Conservation (phyloP, 2,113 vertebrate species). For the Saguinus midas region DNA sequence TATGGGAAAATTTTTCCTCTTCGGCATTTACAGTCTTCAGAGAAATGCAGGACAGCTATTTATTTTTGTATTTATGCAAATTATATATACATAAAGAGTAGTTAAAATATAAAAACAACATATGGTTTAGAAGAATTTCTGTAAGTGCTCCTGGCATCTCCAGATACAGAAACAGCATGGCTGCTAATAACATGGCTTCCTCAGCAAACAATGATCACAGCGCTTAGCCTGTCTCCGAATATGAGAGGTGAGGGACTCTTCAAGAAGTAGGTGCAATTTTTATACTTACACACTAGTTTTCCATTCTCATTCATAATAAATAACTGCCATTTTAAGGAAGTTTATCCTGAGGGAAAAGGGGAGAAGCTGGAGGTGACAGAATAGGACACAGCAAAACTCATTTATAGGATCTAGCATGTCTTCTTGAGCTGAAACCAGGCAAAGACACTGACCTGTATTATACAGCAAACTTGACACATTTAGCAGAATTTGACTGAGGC, state of each 20-base stretch:
- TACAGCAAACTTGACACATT: background rate
- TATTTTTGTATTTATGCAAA: constrained; percentile 77
- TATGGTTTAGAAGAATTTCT: constrained; percentile 66
- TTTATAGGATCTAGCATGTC: background rate
- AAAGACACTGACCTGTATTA: background rate
- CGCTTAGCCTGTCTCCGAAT: background rate
- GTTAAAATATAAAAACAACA: constrained; percentile 70
- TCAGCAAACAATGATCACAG: background rate
- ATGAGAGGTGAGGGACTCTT: background rate
- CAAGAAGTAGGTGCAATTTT: background rate
- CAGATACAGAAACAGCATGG: background rate
- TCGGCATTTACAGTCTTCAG: constrained; percentile 20
- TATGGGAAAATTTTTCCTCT: constrained; percentile 6
- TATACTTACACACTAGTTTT: background rate
- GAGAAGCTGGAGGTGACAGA: background rate
- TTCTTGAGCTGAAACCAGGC: background rate
- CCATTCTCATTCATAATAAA: background rate
- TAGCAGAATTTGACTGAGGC: background rate
- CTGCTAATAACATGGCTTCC: constrained; percentile 48
- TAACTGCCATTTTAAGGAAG: background rate
- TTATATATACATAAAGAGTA: constrained; percentile 57
- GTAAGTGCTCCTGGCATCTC: constrained; percentile 42
- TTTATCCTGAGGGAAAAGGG: background rate
- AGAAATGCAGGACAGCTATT: constrained; percentile 64
- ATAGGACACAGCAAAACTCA: background rate